Conservation (phyloP, 1,140 invertebrate species). For the Mycetomoellerius zeteki region DNA sequence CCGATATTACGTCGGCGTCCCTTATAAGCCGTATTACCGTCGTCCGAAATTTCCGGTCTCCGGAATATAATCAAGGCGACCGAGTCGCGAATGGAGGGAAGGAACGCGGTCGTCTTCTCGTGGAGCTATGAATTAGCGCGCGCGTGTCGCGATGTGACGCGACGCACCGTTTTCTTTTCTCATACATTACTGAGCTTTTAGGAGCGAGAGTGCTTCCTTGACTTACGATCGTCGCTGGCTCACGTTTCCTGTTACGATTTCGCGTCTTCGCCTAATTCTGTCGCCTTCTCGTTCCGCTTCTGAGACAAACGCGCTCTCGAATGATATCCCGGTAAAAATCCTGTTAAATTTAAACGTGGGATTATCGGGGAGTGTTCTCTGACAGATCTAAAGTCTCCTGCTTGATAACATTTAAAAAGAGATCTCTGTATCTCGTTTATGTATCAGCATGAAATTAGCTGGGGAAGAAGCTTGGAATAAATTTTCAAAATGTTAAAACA, state of each 20-base stretch:
- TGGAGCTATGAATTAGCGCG: conserved; percentile 67
- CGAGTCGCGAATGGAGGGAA: neutral
- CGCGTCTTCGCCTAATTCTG: conserved; percentile 37
- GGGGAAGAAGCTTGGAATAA: neutral
- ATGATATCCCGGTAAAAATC: conserved; percentile 2
- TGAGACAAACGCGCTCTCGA: neutral
- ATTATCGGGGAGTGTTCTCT: conserved; percentile 3
- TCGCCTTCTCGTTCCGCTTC: conserved; percentile 8
- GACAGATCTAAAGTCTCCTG: neutral
- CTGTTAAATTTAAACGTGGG: conserved; percentile 15
- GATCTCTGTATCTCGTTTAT: neutral
- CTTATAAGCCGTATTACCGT: conserved; percentile 63
- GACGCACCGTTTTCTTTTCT: conserved; percentile 63
- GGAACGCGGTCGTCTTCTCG: conserved; percentile 47
- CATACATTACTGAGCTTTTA: conserved; percentile 66
- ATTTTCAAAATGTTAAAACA: neutral
- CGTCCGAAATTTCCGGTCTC: conserved; percentile 63
- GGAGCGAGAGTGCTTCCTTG: conserved; percentile 73
- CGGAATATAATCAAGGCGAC: conserved; percentile 2
- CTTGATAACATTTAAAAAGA: conserved; percentile 6
- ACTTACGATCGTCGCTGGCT: conserved; percentile 74
- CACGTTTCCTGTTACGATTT: conserved; percentile 76
- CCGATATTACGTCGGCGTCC: conserved; percentile 67
- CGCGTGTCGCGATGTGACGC: conserved; percentile 27
- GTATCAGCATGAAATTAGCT: neutral